These are phyloP conservation scores for Symphodus melops DNA, from an alignment of 2,113 vertebrate species.

Conservation along the genomic window DNA sequence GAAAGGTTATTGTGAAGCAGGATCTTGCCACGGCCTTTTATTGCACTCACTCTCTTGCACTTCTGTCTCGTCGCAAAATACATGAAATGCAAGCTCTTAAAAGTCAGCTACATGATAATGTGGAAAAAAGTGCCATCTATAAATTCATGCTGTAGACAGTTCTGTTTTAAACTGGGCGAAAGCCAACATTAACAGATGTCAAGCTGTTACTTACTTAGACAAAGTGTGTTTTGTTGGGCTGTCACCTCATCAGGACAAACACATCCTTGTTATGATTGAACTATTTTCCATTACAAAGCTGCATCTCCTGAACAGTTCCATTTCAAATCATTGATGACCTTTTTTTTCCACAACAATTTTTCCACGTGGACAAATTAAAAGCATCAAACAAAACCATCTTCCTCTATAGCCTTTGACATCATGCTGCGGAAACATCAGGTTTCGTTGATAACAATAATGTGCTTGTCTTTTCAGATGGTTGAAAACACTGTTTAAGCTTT, in stretches of 20 bases:
- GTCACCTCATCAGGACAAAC: conserved; percentile 39
- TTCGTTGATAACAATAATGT: neutral
- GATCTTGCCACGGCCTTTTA: neutral
- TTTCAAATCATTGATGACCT: conserved; percentile 29
- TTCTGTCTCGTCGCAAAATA: neutral
- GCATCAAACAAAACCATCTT: neutral
- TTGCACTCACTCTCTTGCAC: conserved; percentile 1
- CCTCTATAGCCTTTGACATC: conserved; percentile 23
- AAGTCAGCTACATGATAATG: conserved; percentile 22
- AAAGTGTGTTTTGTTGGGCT: conserved; percentile 20
- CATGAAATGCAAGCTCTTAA: conserved; percentile 7
- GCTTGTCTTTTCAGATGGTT: neutral
- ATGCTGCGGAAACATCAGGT: neutral
- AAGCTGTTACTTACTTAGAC: conserved; percentile 39
- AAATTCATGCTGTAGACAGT: conserved; percentile 13
- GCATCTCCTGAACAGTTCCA: conserved; percentile 6
- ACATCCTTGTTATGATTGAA: conserved; percentile 42
- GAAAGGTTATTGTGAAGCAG: neutral
- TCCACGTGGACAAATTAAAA: conserved; percentile 1
- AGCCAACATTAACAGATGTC: conserved; percentile 28
- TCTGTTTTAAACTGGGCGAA: conserved; percentile 31
- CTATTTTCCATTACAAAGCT: conserved; percentile 52
- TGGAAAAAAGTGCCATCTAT: conserved; percentile 31
- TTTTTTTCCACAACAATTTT: conserved; percentile 4
- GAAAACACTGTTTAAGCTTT: conserved; percentile 12